A percentile compares a stretch with the other conserved stretches of the same genome.
Conservation (phyloP, 2,113 vertebrate species). For the Gavia stellata region DNA sequence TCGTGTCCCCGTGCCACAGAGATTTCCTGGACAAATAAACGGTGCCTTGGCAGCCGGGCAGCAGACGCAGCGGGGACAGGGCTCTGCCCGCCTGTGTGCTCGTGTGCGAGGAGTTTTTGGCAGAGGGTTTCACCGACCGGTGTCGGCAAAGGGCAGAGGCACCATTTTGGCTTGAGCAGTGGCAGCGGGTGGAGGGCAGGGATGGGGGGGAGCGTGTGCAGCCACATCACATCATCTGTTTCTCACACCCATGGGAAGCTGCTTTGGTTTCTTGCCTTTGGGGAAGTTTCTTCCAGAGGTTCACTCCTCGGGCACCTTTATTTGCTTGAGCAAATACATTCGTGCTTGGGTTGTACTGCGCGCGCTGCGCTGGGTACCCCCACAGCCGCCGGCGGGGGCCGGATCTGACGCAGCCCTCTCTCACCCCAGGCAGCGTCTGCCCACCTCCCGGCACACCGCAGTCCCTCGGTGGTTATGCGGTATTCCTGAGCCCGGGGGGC, state of each 20-base stretch:
- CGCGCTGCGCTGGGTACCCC: neutral
- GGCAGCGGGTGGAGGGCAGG: neutral
- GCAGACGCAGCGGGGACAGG: neutral
- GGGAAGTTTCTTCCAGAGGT: neutral
- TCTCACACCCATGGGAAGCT: neutral
- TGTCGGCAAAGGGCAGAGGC: neutral
- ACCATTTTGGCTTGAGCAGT: neutral
- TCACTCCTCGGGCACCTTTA: neutral
- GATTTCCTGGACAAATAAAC: neutral
- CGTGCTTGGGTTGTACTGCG: neutral
- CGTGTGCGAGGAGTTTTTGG: neutral
- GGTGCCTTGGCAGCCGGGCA: neutral
- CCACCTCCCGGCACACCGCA: neutral
- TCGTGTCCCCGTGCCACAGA: neutral
- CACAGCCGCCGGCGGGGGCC: rapidly evolving
- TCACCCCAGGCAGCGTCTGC: neutral
- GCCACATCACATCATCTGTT: neutral
- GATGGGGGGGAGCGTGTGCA: neutral
- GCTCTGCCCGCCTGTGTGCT: neutral
- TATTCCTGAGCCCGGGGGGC: neutral
- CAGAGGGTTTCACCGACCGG: neutral
- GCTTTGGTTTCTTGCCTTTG: neutral
- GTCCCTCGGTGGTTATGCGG: rapidly evolving
- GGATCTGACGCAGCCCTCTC: neutral
- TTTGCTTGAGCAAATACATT: neutral